phyloP scores from a whole-genome alignment of 2,888 invertebrate genomes.

The Hemistola chrysoprasaria region DNA sequence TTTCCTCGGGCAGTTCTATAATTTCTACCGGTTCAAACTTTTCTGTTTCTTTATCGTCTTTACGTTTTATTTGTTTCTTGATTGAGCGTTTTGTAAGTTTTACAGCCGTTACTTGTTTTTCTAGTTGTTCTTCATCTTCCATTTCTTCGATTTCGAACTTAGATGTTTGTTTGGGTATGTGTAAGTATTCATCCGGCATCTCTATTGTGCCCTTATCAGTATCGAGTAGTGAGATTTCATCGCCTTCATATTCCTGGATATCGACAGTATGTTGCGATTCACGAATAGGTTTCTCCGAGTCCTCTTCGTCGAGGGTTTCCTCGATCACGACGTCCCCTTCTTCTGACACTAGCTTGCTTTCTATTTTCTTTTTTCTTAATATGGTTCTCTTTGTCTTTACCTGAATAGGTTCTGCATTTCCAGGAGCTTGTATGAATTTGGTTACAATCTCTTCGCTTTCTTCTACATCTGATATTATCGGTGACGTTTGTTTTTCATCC shows the following conservation, averaged over 20 bases:
- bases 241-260: constrained; percentile 66
- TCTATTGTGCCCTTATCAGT: constrained; percentile 57
- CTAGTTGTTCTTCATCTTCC: constrained; percentile 41
- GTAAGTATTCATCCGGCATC: constrained; percentile 55
- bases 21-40: constrained; percentile 36
- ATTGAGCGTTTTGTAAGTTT: constrained; percentile 32
- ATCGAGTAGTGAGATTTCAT: constrained; percentile 39
- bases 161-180: constrained; percentile 52
- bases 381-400: constrained; percentile 82
- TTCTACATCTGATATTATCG: constrained; percentile 70
- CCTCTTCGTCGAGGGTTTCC: constrained; percentile 70
- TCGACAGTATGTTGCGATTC: constrained; percentile 50
- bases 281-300: constrained; percentile 24
- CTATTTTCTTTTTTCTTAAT: constrained; percentile 66
- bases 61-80: constrained; percentile 43
- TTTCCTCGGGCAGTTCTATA: constrained; percentile 52
- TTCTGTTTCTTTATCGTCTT: constrained; percentile 26
- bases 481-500: constrained; percentile 38
- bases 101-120: not conserved
- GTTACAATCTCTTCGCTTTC: constrained; percentile 84
- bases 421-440: constrained; percentile 78
- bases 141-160: constrained; percentile 61
- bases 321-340: constrained; percentile 78
- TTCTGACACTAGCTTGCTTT: constrained; percentile 29
- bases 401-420: constrained; percentile 76